Evolutionary conservation across 2,113 vertebrate genomes (phyloP).

Genomic region (Erinaceus europaeus): DNA sequence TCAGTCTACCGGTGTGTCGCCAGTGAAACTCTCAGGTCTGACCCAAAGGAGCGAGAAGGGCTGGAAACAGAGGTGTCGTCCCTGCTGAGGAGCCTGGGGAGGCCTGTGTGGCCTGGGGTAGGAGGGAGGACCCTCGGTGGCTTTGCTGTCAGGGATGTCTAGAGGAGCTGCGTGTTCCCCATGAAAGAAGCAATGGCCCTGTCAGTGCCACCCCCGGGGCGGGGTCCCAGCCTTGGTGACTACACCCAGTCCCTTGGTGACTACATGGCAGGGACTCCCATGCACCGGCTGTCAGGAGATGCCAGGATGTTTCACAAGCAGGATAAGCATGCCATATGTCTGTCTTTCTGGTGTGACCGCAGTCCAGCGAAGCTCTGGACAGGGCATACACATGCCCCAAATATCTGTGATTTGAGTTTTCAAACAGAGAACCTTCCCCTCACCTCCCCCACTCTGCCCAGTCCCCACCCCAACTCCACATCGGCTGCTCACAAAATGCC

Average conservation of each 20-base stretch:
- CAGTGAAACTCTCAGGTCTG: not conserved
- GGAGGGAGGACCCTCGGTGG: not conserved
- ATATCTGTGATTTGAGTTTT: conserved; percentile 20
- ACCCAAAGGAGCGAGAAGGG: not conserved
- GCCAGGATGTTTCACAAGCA: conserved; percentile 67
- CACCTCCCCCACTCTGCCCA: not conserved
- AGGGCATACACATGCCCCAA: conserved; percentile 10
- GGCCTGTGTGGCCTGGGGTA: too few species aligned
- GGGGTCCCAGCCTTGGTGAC: not conserved
- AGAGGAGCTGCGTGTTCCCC: not conserved
- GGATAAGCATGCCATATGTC: conserved; percentile 47
- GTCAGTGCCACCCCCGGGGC: not conserved
- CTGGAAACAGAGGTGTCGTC: not conserved
- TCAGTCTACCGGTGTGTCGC: not conserved
- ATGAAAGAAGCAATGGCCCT: conserved; percentile 20
- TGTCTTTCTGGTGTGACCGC: conserved; percentile 36
- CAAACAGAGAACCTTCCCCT: not conserved
- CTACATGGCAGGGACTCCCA: conserved; percentile 7
- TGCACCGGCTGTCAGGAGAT: conserved; percentile 44
- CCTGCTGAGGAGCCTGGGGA: not conserved
- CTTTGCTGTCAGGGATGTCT: not conserved
- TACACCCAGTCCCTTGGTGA: too few species aligned
- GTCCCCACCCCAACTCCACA: not conserved
- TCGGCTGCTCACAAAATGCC: conserved; percentile 73
- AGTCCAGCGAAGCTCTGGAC: conserved; percentile 27